Base-by-base conservation (phyloP, 2,888 invertebrate species). In the Altica lythri region DNA sequence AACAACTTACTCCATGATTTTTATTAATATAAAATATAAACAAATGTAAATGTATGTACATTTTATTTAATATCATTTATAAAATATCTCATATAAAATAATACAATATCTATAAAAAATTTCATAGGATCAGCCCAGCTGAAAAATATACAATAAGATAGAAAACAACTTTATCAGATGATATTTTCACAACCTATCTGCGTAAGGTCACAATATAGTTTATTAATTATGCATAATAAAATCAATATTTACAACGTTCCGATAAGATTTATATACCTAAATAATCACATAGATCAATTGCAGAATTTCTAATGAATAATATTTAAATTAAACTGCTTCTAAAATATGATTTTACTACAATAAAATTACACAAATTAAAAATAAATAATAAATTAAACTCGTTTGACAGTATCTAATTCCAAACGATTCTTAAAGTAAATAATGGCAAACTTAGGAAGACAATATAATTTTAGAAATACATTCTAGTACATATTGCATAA, bases 41-140 rank as follows among this genome's bases (percentile, higher is more conserved):
- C n/a, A n/a, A n/a, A n/a, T n/a, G n/a, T n/a, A n/a, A n/a, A n/a
- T n/a, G 27, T 46, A 46, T 46, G 35, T 46, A 46, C 46, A 47
- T 63, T 68, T 68, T 70, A 67, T 68, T 67, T 70, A 69, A 67
- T 69, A 68, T 69, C 66, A 57, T 66, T 61, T 68, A 67, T 67
- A 70, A 70, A 69, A 68, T 68, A 66, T 68, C 62, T 67, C 65
- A 68, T 70, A 70, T 68, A 70, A 70, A 70, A 70, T 69, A 68
- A 68, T 68, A 68, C 66, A 69, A 64, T 67, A 62, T 69, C 61
- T 69, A 69, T 70, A 69, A 69, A 69, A 69, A 67, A 48, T 57
- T 59, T 56, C 38, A 48, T 52, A 42, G 47, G 44, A 45, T 45
- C 66, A 66, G 62, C 60, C 59, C 56, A 60, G 64, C 64, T 63